These are phyloP conservation scores for Phalanger gymnotis DNA, from an alignment of 2,797 vertebrate species.

Conservation along the genomic window DNA sequence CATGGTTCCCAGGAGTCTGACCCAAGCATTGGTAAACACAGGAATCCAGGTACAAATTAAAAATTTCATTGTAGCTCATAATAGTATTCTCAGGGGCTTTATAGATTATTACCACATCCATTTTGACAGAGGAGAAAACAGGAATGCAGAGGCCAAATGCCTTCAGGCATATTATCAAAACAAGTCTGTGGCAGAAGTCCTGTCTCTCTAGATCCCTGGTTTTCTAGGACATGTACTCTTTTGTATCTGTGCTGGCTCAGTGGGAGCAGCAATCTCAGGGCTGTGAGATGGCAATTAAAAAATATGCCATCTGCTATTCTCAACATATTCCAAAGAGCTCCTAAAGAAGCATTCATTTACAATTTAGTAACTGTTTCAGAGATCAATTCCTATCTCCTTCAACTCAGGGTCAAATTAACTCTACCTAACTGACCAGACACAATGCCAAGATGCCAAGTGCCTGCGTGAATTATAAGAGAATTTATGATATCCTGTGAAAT, in stretches of 20 bases:
- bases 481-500: background rate
- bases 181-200: background rate
- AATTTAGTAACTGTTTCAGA: background rate
- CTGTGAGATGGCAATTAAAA: background rate
- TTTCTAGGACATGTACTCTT: background rate
- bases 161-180: background rate
- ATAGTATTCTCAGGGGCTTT: constrained; percentile 3
- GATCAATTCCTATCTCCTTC: background rate
- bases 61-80: background rate
- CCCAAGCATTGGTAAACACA: background rate
- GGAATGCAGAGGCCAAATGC: background rate
- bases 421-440: background rate
- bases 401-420: background rate
- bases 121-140: background rate
- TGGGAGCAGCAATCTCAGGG: background rate
- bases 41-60: background rate
- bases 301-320: background rate
- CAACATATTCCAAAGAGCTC: background rate
- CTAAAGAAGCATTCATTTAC: background rate
- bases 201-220: background rate
- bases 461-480: background rate
- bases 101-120: background rate
- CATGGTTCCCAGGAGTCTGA: background rate
- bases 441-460: background rate
- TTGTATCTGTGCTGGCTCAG: background rate